phyloP scores from a whole-genome alignment of 2,797 vertebrate genomes.

The Alexandromys oeconomus region DNA sequence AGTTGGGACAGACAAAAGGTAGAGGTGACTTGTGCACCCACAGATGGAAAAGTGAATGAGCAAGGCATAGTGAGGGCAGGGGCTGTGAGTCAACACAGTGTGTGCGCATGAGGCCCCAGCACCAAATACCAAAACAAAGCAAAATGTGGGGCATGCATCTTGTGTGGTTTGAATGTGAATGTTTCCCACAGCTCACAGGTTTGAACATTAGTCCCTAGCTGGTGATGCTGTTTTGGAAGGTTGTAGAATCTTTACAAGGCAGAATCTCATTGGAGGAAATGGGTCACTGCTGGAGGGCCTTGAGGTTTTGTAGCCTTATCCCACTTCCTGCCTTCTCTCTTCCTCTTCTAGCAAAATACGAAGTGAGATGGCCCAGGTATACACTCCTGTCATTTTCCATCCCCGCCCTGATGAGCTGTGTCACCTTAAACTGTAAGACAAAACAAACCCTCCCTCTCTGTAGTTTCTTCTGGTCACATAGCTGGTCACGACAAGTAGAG shows the following conservation, averaged over 20 bases:
- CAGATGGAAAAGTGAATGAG: background rate
- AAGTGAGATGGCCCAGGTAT: background rate
- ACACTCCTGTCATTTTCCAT: background rate
- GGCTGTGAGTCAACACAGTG: too few species aligned
- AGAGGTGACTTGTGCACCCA: background rate
- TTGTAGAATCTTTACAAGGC: background rate
- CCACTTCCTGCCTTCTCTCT: background rate
- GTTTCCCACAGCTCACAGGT: background rate
- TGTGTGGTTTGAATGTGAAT: background rate
- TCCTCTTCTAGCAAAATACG: background rate
- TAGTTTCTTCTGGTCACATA: background rate
- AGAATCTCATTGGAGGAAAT: background rate
- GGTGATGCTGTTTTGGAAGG: background rate
- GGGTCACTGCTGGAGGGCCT: background rate
- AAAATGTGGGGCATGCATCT: background rate
- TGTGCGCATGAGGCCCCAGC: background rate
- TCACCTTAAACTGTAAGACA: background rate
- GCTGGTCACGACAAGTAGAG: background rate
- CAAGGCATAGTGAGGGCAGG: background rate
- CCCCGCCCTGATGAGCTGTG: background rate
- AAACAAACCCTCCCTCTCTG: background rate
- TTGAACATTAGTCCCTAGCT: background rate
- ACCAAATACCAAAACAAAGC: background rate
- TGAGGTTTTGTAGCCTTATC: background rate
- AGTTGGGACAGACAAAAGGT: background rate